A percentile compares a stretch with the other conserved stretches of the same genome.
phyloP scores from a whole-genome alignment of 2,888 invertebrate genomes.

The Frankliniella intonsa region DNA sequence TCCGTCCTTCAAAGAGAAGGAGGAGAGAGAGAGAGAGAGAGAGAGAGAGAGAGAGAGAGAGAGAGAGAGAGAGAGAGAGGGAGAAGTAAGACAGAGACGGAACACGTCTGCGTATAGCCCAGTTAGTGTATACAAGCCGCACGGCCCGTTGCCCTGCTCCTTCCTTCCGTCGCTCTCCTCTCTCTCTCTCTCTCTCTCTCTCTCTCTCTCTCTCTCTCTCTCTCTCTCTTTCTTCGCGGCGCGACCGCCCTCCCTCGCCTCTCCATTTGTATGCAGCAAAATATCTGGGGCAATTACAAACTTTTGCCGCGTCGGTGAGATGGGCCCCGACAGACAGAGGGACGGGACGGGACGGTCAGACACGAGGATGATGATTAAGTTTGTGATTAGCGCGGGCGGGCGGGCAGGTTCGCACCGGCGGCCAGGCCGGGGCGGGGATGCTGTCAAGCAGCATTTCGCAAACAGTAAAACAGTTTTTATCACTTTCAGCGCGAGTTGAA shows the following conservation, averaged over 20 bases:
- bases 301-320: neutral
- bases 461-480: no score
- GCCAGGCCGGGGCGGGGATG: neutral
- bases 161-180: neutral
- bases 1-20: no score
- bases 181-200: neutral
- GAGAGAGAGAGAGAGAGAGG: no score
- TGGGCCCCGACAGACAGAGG: neutral
- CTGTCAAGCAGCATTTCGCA: no score
- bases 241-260: neutral
- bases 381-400: neutral
- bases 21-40: no score
- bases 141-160: no score
- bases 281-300: slow-evolving; percentile 23
- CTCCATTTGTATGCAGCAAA: slow-evolving; percentile 15
- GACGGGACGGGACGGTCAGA: neutral
- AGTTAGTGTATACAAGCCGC: neutral
- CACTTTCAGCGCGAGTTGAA: no score
- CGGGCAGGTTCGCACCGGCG: neutral
- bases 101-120: neutral
- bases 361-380: slow-evolving; percentile 4
- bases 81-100: no score
- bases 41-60: no score
- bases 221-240: neutral
- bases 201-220: neutral